Percentiles rank a stretch among this genome's conserved stretches.
Conservation (phyloP, 2,113 vertebrate species). For the Uria aalge region DNA sequence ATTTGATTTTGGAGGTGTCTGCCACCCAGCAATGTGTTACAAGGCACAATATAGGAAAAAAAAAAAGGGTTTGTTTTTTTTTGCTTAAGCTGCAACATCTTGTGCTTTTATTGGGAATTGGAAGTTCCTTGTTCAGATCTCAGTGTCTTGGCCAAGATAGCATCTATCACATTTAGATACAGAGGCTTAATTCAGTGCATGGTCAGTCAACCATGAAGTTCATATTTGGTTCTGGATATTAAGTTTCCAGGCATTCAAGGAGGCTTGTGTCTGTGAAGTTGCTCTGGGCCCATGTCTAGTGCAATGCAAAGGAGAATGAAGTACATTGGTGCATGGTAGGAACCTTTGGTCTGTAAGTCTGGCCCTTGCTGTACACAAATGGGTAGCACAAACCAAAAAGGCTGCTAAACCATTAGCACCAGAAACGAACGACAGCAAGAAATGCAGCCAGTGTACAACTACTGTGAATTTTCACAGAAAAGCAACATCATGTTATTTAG, state of each 20-base stretch:
- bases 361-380: not conserved
- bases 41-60: not conserved
- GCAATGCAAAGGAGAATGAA: not conserved
- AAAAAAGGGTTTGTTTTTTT: not conserved
- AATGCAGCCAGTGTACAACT: not conserved
- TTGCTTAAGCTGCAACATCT: not conserved
- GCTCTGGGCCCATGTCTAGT: not conserved
- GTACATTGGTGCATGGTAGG: not conserved
- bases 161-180: constrained; percentile 42
- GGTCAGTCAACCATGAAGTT: constrained; percentile 8
- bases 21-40: not conserved
- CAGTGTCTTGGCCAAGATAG: not conserved
- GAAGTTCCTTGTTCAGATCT: not conserved
- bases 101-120: not conserved
- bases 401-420: not conserved
- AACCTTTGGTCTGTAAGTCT: not conserved
- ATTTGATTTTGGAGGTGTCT: not conserved
- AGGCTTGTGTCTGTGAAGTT: not conserved
- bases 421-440: not conserved
- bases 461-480: not conserved
- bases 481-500: not conserved
- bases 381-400: not conserved
- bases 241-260: not conserved
- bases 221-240: constrained; percentile 35
- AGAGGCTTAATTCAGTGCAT: constrained; percentile 12